These are phyloP conservation scores for Festucalex cinctus DNA, from an alignment of 2,113 vertebrate genomes.

Conservation along the genomic window DNA sequence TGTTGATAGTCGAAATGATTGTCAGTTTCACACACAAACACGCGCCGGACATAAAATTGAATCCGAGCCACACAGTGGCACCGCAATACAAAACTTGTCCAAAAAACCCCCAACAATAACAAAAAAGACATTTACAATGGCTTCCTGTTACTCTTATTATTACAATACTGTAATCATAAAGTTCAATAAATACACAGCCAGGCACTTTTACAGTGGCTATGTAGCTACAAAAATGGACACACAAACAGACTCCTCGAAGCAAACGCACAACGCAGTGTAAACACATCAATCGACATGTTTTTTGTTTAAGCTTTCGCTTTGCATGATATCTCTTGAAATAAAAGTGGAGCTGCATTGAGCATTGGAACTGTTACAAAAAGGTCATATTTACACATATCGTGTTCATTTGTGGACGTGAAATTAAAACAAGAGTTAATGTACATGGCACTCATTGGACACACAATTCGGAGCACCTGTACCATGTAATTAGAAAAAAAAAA, in stretches of 20 bases:
- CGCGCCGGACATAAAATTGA: constrained; percentile 59
- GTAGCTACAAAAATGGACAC: constrained; percentile 33
- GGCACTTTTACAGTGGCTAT: constrained; percentile 65
- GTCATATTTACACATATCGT: background rate
- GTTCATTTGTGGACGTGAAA: background rate
- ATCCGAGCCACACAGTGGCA: constrained; percentile 76
- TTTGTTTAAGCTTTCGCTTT: background rate
- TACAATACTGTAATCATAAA: constrained; percentile 33
- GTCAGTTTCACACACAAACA: constrained; percentile 55
- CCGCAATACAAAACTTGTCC: constrained; percentile 57
- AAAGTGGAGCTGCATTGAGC: background rate
- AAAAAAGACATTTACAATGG: constrained; percentile 53
- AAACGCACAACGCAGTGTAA: background rate
- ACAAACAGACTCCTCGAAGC: constrained; percentile 20
- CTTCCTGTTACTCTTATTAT: constrained; percentile 36
- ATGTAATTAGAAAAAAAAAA: background rate
- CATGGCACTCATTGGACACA: background rate
- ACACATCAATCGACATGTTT: background rate
- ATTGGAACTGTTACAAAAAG: background rate
- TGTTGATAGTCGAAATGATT: constrained; percentile 44
- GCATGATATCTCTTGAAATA: background rate
- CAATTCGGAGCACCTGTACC: background rate
- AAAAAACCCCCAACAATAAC: constrained; percentile 46
- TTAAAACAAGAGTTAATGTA: background rate
- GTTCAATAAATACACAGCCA: constrained; percentile 66